These are phyloP conservation scores for Sebastes matsubarae DNA, from an alignment of 2,797 vertebrate species.

Conservation along the genomic window DNA sequence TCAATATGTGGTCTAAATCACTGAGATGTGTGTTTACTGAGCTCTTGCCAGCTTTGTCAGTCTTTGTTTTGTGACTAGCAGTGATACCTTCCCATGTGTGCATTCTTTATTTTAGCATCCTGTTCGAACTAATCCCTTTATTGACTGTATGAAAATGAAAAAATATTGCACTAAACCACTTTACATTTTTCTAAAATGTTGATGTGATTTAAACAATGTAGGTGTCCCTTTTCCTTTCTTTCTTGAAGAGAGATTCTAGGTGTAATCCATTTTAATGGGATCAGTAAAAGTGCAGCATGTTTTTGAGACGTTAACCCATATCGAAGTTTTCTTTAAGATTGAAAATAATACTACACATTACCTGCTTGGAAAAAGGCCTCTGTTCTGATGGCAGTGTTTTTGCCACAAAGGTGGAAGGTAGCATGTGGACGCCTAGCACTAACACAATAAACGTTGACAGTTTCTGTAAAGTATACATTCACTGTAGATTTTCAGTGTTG, in stretches of 20 bases:
- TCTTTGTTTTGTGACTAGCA: conserved; percentile 60
- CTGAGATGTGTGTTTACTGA: conserved; percentile 11
- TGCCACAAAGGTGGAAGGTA: background rate
- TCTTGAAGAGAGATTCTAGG: background rate
- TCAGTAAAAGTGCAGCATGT: background rate
- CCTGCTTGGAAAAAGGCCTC: background rate
- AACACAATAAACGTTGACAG: background rate
- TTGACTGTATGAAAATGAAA: background rate
- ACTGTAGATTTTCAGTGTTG: background rate
- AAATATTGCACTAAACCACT: background rate
- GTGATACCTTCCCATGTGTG: background rate
- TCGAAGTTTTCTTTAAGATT: background rate
- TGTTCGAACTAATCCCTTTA: background rate
- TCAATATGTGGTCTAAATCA: background rate
- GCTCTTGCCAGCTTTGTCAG: conserved; percentile 8
- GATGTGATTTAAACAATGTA: background rate
- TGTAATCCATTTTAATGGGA: background rate
- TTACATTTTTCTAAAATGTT: background rate
- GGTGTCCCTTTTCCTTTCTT: background rate
- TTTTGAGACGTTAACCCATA: background rate
- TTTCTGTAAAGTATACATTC: background rate
- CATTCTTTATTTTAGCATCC: background rate
- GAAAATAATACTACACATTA: background rate
- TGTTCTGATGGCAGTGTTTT: background rate
- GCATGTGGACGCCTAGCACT: background rate